A percentile compares a stretch with the other conserved stretches of the same genome.
Conservation (phyloP, 2,113 vertebrate genomes). For the Progne subis region DNA sequence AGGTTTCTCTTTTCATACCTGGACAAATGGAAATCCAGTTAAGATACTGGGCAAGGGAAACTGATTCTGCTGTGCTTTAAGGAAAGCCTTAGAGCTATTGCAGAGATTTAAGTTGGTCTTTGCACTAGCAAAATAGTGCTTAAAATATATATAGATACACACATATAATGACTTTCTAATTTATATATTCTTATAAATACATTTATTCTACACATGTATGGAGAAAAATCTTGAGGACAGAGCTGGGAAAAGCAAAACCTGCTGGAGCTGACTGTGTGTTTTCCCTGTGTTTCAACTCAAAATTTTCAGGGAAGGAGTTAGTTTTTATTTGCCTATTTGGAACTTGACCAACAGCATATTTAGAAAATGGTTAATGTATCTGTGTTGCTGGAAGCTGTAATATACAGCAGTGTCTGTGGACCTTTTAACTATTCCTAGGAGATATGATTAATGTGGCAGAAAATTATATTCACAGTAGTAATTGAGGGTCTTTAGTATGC, state of each 20-base stretch:
- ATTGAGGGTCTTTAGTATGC: background rate
- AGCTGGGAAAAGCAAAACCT: background rate
- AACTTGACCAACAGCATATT: background rate
- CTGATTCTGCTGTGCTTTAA: background rate
- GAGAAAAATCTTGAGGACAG: background rate
- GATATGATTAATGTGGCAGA: conserved; percentile 34
- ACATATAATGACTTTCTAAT: background rate
- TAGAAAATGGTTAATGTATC: background rate
- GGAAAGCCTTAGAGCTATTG: background rate
- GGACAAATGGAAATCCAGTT: background rate
- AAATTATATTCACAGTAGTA: background rate
- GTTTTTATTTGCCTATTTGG: background rate
- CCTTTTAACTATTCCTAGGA: conserved; percentile 8
- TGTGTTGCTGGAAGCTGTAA: conserved; percentile 10
- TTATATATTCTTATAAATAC: background rate
- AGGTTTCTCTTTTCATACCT: background rate
- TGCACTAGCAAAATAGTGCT: background rate
- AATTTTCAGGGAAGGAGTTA: background rate
- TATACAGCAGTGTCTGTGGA: background rate
- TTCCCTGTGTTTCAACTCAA: background rate
- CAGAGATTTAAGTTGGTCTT: background rate
- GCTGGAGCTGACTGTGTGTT: background rate
- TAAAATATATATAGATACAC: background rate
- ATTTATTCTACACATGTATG: background rate
- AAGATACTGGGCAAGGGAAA: background rate